These are phyloP conservation scores for Eclectus roratus DNA, from an alignment of 2,113 vertebrate species.

Conservation along the genomic window DNA sequence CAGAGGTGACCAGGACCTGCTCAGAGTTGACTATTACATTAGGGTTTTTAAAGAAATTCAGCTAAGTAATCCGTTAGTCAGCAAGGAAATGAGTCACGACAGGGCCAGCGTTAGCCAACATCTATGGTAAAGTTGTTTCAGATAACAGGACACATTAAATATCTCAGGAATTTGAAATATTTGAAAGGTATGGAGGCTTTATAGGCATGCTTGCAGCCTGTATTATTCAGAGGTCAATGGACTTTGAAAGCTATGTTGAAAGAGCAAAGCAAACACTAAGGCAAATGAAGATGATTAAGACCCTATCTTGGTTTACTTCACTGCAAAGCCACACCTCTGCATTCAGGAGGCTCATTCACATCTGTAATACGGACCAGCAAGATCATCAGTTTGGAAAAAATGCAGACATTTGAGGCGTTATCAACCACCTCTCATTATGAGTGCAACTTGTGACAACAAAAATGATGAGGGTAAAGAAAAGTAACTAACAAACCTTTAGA, in stretches of 20 bases:
- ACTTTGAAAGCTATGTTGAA: conserved; percentile 35
- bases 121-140: background rate
- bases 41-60: background rate
- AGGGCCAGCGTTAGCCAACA: background rate
- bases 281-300: conserved; percentile 5
- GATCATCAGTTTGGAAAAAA: background rate
- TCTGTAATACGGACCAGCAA: background rate
- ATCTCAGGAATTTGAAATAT: background rate
- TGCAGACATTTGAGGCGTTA: background rate
- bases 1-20: background rate
- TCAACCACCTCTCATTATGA: background rate
- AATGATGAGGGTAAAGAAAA: background rate
- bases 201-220: background rate
- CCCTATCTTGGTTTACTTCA: background rate
- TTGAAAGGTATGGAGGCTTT: background rate
- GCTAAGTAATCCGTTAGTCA: background rate
- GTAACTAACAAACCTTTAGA: background rate
- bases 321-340: background rate
- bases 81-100: background rate
- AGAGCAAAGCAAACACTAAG: conserved; percentile 16
- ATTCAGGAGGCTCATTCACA: accelerated
- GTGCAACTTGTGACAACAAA: background rate
- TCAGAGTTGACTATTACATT: background rate
- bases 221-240: background rate
- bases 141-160: background rate